Evolutionary conservation across 2,888 invertebrate genomes (phyloP), one percentile per base, ranked within the genome.

Genomic region (Eumacrocentrus americanus): DNA sequence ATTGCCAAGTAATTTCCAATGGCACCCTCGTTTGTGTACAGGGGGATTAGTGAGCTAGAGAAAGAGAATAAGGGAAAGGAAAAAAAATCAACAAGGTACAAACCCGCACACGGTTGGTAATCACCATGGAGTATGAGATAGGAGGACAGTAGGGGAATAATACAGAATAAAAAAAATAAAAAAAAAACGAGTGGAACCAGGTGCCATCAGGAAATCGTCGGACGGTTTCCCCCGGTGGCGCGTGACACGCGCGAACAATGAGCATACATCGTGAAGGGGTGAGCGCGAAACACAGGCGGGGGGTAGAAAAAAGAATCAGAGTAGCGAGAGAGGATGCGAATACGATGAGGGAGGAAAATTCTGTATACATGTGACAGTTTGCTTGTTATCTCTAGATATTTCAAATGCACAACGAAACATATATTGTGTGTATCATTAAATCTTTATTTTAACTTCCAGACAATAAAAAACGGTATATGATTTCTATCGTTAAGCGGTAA

Each of bases 171-270:
- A 44, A 52, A 65, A 60, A 67, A 65, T 63, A 68, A 67, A 53
- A 65, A 66, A 65, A 68, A 64, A 68, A 66, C 61, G 66, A 68
- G 70, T 66, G 70, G 69, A 72, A 72, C 71, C 76, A 74, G 73
- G 76, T 76, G 76, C 68, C 69, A 67, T 67, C 69, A 71, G 72
- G 70, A 76, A 78, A 77, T 76, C 74, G 72, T 73, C 72, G 69
- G 69, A 71, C 63, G 70, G 70, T 75, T 76, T 77, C 72, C 72
- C 72, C 69, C 67, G 71, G 53, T 69, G 70, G 71, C 72, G 77
- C 75, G 74, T 75, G 76, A 78, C 76, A 72, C 75, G 74, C 73
- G 72, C 73, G 70, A 73, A 76, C 73, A 76, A 77, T 73, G 77
- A 72, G 70, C 59, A 69, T 25, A 67, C 23, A 37, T 52, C 11